Base-by-base conservation (phyloP, 35 echinoderm and acorn worm genomes). In the Heliocidaris tuberculata region DNA sequence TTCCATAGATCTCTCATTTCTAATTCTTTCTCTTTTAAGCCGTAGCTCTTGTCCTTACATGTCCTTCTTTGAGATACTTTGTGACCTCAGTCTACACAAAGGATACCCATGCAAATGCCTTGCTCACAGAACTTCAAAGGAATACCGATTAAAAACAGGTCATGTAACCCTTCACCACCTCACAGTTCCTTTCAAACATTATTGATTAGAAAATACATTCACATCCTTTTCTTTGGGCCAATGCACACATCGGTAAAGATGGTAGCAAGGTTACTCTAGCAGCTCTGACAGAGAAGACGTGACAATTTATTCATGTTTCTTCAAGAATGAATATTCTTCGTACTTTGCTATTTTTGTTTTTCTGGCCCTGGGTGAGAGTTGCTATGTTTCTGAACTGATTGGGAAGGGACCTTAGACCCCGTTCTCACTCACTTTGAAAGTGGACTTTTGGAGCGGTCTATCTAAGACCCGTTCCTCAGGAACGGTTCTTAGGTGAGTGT, bases 141-240 rank as follows among this genome's bases (percentile, higher is more conserved):
- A 78, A 78, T 21, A 78, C 65, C 65, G 65, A 78, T 78, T 21
- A 78, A 19, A 78, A 78, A 78, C 27, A 78, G 65, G 27, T 78
- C 17, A 19, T 24, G 65, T 27, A n/a, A 78, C 65, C 65, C 27
- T 24, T 27, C 65, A 78, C 27, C 65, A 78, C 65, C 65, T 78
- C 17, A 78, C 19, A 78, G 3, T n/a, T 78, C 65, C 65, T 78
- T 78, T 78, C 21, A 78, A 42, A 78, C 17, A 78, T 78, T 78
- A 78, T 78, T 78, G 65, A 78, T 78, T 78, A 78, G 17, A 78
- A 78, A n/a, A 78, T 78, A 78, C 65, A 78, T 78, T 78, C 65
- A 78, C 65, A 78, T 78, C 65, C 52, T 21, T 78, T 78, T n/a
- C 65, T 78, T 78, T 27, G 27, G 65, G 19, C 27, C 65, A 78